phyloP scores from a whole-genome alignment of 2,113 vertebrate genomes.

The Lamprotornis superbus region DNA sequence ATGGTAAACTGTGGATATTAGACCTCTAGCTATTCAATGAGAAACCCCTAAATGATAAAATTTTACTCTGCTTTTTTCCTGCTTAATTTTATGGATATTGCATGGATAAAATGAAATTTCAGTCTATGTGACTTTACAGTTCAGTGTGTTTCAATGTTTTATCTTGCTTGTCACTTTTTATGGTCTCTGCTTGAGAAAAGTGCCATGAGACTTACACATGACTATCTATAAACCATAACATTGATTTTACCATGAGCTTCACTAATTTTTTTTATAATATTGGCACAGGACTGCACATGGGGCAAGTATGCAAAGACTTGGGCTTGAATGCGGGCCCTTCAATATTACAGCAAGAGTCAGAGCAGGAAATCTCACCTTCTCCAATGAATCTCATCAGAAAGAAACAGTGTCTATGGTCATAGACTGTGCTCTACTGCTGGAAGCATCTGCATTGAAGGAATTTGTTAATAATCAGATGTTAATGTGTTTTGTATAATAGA shows the following conservation, averaged over 20 bases:
- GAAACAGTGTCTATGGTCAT: not conserved
- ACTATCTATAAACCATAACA: not conserved
- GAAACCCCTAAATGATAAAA: not conserved
- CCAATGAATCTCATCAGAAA: not conserved
- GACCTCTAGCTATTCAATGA: not conserved
- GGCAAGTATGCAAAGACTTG: not conserved
- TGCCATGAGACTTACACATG: not conserved
- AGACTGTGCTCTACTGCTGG: not conserved
- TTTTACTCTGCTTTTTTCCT: not conserved
- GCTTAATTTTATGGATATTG: not conserved
- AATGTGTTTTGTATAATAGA: not conserved
- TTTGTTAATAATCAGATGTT: not conserved
- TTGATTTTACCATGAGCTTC: not conserved
- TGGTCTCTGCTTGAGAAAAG: not conserved
- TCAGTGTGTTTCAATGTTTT: not conserved
- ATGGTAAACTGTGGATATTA: not conserved
- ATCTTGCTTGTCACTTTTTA: not conserved
- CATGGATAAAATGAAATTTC: not conserved
- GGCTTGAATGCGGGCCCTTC: not conserved
- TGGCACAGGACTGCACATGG: not conserved
- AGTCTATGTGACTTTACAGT: not conserved
- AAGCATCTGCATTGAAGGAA: not conserved
- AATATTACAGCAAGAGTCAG: not conserved
- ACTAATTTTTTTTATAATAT: not conserved
- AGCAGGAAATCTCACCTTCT: not conserved